Evolutionary conservation across 35 echinoderm and acorn worm genomes (phyloP), one percentile per base, ranked within the genome.

Genomic region (Eucidaris tribuloides): DNA sequence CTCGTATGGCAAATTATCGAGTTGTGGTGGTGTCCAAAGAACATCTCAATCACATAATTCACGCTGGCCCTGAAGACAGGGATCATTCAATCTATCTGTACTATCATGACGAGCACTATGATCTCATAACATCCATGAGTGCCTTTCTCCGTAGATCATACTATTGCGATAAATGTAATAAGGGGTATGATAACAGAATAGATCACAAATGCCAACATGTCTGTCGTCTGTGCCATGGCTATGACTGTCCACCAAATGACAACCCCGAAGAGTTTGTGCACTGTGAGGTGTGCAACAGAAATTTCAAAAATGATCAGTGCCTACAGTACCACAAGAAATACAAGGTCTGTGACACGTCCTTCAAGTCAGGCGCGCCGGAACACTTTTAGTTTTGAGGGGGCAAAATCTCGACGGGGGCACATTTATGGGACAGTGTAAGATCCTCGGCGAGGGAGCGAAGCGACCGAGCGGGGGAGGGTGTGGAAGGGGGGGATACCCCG

Each of bases 51-150:
- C 74, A 46, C 0, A 30, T 78, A 39, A 91, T 85, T 40, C 85
- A 79, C 65, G 65, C 76, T 32, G 89, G 89, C n/a, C 54, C 81
- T 25, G 49, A 77, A 22, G 68, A 72, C 4, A 72, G 57, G 32
- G 9, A 76, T 27, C 71, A 91, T 25, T 62, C 40, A 3, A 78
- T 83, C 23, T 91, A 91, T 58, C 32, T 91, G 3, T 91, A 85
- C 31, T 65, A 42, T 58, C 72, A 91, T 79, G 32, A 91, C 71
- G 80, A 71, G 46, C 89, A 91, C 33, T 85, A 80, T 65, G 89
- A 91, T 76, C 52, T 91, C 63, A 91, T 91, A 25, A 77, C 72
- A 15, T 79, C 81, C 1, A 74, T 77, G 25, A 70, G 54, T 24
- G 82, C 15, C 1, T 91, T 91, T 79, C 62, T 77, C 20, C 78